These are phyloP conservation scores for Pollicipes pollicipes DNA, from an alignment of 1,140 invertebrate species.

Conservation along the genomic window DNA sequence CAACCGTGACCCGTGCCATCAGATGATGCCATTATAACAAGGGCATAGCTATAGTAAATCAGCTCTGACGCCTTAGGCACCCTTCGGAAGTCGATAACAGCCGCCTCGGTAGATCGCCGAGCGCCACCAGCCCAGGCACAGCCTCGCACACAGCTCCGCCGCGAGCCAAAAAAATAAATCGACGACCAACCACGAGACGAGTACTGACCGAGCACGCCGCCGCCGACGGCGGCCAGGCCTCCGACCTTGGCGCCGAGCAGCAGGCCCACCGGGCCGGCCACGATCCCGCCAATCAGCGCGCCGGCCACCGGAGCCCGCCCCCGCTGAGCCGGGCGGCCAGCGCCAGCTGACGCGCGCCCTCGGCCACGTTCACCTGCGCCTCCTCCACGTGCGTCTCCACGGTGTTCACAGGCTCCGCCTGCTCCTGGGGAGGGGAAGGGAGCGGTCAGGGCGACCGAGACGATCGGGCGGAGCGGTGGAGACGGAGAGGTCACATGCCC, in stretches of 20 bases:
- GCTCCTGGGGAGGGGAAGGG: not conserved
- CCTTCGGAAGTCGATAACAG: no score
- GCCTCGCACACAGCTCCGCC: no score
- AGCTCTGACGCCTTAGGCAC: no score
- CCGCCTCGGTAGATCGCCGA: no score
- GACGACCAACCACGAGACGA: no score
- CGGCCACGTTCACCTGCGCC: not conserved
- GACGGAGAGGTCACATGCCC: not conserved
- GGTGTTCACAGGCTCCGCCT: not conserved
- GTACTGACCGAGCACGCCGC: not conserved
- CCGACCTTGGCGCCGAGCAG: not conserved
- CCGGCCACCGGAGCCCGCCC: not conserved
- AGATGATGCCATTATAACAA: no score
- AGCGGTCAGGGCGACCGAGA: not conserved
- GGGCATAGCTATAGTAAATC: no score
- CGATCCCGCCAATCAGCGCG: not conserved
- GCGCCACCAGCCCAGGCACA: no score
- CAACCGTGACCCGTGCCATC: no score
- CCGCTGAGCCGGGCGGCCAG: not conserved
- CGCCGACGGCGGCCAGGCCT: not conserved
- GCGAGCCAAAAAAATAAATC: no score
- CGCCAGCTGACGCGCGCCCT: not conserved
- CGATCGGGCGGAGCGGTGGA: not conserved
- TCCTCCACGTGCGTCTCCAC: not conserved
- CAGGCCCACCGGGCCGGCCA: not conserved